Conservation (phyloP, 1,140 invertebrate species). For the Melanaphis sacchari region DNA sequence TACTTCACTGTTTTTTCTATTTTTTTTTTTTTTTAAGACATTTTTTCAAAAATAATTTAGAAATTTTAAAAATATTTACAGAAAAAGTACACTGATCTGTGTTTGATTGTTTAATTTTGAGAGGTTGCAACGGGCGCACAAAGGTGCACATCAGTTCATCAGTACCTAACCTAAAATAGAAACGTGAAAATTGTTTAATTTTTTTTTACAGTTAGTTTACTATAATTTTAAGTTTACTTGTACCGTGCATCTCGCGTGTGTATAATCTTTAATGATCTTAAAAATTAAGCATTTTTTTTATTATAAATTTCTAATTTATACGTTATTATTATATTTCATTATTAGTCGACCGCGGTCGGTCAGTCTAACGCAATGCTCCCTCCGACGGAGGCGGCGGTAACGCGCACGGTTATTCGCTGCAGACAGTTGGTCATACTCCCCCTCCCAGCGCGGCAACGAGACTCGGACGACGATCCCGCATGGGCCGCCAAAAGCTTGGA, state of each 20-base stretch:
- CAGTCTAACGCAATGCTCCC: not conserved
- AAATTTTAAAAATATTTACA: no score
- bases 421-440: conserved; percentile 39
- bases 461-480: conserved; percentile 18
- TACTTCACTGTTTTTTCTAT: no score
- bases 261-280: not conserved
- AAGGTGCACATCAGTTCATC: not conserved
- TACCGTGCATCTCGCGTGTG: no score
- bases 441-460: not conserved
- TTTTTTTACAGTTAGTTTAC: not conserved
- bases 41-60: no score
- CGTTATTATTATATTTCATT: not conserved
- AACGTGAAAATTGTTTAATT: not conserved
- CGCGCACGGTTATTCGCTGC: conserved; percentile 39
- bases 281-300: no score
- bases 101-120: not conserved
- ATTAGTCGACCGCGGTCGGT: not conserved
- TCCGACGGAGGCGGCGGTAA: not conserved
- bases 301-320: no score
- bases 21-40: no score
- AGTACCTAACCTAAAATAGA: no score
- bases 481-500: conserved; percentile 36
- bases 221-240: not conserved
- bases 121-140: no score
- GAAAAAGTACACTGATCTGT: no score